phyloP scores from a whole-genome alignment of 2,113 vertebrate species.

The Phaetusa simplex region DNA sequence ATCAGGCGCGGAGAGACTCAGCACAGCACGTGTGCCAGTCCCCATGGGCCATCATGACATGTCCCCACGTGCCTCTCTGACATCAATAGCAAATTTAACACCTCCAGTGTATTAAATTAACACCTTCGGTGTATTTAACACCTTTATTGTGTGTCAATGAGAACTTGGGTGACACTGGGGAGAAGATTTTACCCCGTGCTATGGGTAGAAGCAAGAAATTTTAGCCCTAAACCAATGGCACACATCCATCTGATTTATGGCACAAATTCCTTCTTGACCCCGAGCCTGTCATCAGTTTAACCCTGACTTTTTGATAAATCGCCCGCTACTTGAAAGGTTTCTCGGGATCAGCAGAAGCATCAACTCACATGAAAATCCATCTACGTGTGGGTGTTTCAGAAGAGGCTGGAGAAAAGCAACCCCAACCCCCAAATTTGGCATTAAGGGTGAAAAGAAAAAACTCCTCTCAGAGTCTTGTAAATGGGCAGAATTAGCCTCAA shows the following conservation, averaged over 20 bases:
- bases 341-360: background rate
- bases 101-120: background rate
- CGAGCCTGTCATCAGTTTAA: background rate
- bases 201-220: background rate
- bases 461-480: background rate
- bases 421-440: background rate
- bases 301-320: background rate
- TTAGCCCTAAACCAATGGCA: background rate
- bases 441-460: background rate
- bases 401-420: background rate
- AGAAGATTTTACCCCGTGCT: background rate
- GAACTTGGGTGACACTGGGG: background rate
- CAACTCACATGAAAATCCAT: background rate
- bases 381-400: background rate
- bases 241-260: background rate
- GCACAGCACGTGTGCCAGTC: fast-evolving
- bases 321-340: background rate
- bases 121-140: background rate
- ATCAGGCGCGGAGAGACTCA: background rate
- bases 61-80: background rate
- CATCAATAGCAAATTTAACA: background rate
- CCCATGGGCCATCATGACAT: background rate
- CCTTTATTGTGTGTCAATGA: background rate
- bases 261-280: background rate
- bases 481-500: background rate